Evolutionary conservation across 2,113 vertebrate species (phyloP), one percentile per base, ranked within the genome.

Genomic region (Promerops cafer): DNA sequence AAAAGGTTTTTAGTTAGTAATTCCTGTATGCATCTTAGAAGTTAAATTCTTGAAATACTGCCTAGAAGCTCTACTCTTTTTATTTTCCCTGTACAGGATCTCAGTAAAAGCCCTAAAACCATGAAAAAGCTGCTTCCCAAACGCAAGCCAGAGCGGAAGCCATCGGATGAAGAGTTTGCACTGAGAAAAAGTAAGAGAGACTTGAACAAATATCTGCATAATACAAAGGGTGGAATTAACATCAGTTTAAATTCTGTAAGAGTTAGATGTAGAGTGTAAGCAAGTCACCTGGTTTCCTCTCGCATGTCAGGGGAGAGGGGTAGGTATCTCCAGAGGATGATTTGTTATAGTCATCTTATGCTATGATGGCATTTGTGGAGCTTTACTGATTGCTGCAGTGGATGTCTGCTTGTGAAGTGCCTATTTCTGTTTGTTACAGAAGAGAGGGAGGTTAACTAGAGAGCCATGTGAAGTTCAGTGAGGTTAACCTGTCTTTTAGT

Each of bases 51-150:
- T 44, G 39, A 70, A 83, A 33, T 72, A 20, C 4, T 65, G 35
- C 82, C 17, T 72, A 80, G 39, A 88, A 47, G 31, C 13, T 90
- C 15, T 80, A 57, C 7, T 80, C 15, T 49, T 33, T 23, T 23
- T 89, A 16, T 68, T 87, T 61, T 82, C 40, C 81, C 42, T 15
- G 9, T 45, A 82, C 54, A 98, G 99, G 99, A 99, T 96, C 99
- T 99, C 64, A 99, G 99, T 97, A 99, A 99, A 98, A 99, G 99
- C 87, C 99, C 99, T 50, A 99, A 99, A 98, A 99, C 99, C 86
- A 99, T 99, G 98, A 99, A 99, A 97, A 99, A 99, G 96, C 98
- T 99, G 71, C 98, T 99, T 89, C 99, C 99, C 7, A 99, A 99
- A 72, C 98, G 99, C 78, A 99, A 99, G 81, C 99, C 99, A 2